Conservation (phyloP, 2,888 invertebrate genomes). For the Fragum sueziense region DNA sequence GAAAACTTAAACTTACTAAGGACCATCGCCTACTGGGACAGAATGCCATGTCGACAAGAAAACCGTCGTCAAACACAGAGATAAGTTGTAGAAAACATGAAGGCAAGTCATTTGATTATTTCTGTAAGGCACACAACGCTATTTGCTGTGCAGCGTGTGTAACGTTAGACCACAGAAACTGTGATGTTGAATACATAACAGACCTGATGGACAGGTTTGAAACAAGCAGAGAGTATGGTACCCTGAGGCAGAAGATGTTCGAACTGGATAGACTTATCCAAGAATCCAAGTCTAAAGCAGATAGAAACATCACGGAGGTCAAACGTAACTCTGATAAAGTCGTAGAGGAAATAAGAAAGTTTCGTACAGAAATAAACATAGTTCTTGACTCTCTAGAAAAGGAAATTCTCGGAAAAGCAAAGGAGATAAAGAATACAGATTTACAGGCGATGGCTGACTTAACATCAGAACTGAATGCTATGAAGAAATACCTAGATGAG, state of each 20-base stretch:
- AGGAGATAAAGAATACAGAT: not conserved
- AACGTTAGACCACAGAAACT: too few relatives aligned
- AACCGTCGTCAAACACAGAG: too few relatives aligned
- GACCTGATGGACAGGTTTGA: not conserved
- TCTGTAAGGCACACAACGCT: too few relatives aligned
- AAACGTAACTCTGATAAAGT: not conserved
- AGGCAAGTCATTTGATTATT: too few relatives aligned
- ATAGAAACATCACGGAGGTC: not conserved
- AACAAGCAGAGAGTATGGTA: not conserved
- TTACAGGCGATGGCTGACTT: not conserved
- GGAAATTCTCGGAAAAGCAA: not conserved
- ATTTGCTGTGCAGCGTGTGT: too few relatives aligned
- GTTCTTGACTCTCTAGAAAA: not conserved
- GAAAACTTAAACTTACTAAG: too few relatives aligned
- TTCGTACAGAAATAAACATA: not conserved
- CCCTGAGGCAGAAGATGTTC: not conserved
- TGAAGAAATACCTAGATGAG: not conserved
- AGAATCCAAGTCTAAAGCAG: not conserved
- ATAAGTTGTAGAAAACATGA: too few relatives aligned
- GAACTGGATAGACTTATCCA: not conserved
- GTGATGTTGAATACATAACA: too few relatives aligned
- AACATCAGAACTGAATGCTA: not conserved
- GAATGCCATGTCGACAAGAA: too few relatives aligned
- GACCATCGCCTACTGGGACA: too few relatives aligned
- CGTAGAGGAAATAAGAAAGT: not conserved